phyloP scores from a whole-genome alignment of 2,113 vertebrate genomes.

The Petrocephalus microphthalmus region DNA sequence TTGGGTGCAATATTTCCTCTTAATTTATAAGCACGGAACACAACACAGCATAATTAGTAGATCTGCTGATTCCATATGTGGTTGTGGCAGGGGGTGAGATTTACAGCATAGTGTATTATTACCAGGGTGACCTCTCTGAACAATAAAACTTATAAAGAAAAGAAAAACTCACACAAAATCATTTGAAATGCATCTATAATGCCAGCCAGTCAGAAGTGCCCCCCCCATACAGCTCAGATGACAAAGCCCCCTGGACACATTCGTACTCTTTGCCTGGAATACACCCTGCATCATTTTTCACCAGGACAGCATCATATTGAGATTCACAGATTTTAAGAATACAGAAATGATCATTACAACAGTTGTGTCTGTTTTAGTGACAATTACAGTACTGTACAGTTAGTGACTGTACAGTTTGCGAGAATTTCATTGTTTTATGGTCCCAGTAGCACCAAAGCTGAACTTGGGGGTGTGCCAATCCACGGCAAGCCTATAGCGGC shows the following conservation, averaged over 20 bases:
- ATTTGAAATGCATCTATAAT: neutral
- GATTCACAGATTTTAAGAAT: neutral
- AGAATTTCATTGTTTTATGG: no score
- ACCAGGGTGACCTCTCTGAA: constrained; percentile 10
- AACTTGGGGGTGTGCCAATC: neutral
- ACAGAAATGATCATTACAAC: neutral
- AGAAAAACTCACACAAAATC: constrained; percentile 18
- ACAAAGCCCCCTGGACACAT: neutral
- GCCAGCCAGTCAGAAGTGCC: neutral
- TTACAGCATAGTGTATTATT: constrained; percentile 37
- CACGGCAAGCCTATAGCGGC: neutral
- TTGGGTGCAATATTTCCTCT: neutral
- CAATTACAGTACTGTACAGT: neutral
- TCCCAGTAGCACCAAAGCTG: neutral
- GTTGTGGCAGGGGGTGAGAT: neutral
- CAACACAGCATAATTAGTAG: neutral
- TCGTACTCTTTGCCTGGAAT: neutral
- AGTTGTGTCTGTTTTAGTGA: no score
- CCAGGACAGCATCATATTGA: neutral
- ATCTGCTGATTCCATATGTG: constrained; percentile 12
- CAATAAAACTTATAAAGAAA: constrained; percentile 34
- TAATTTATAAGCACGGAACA: neutral
- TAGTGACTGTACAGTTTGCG: neutral
- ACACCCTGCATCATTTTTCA: neutral
- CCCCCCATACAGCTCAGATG: neutral